phyloP scores from a whole-genome alignment of 2,113 vertebrate species.

The Ploceus nigricollis region DNA sequence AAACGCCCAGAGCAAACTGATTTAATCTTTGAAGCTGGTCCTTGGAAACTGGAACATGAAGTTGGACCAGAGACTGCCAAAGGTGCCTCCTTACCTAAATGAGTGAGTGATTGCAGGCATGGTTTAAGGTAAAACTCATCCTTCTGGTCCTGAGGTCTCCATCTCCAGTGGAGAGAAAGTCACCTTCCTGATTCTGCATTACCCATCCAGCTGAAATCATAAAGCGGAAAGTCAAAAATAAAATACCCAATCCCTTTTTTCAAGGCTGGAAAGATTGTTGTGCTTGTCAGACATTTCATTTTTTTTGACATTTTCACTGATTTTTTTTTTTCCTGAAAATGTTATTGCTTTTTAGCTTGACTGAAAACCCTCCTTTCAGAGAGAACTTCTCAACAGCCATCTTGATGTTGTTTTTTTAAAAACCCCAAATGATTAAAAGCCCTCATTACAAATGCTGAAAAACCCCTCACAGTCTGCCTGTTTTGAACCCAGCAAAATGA shows the following conservation, averaged over 20 bases:
- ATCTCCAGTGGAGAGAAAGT: not conserved
- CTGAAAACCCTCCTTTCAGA: slow-evolving; percentile 29
- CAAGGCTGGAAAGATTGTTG: slow-evolving; percentile 32
- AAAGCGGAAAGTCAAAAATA: slow-evolving; percentile 2
- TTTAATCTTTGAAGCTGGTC: not conserved
- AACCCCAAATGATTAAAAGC: not conserved
- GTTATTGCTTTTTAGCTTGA: slow-evolving; percentile 46
- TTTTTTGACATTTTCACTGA: slow-evolving; percentile 40
- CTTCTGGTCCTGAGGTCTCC: not conserved
- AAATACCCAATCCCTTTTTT: slow-evolving; percentile 16
- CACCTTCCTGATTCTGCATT: slow-evolving; percentile 28
- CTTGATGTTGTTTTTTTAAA: not conserved
- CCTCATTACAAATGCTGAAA: slow-evolving; percentile 1
- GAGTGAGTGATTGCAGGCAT: not conserved
- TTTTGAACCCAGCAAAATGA: slow-evolving; percentile 9
- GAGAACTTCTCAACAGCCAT: slow-evolving; percentile 21
- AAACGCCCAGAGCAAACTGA: not conserved
- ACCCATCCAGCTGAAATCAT: slow-evolving; percentile 6
- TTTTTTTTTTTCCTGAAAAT: slow-evolving; percentile 8
- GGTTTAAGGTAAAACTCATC: not conserved
- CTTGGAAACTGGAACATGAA: not conserved
- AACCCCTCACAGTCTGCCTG: not conserved
- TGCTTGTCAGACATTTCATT: slow-evolving; percentile 58
- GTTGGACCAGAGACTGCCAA: not conserved
- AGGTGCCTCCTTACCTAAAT: not conserved